phyloP scores from a whole-genome alignment of 2,888 invertebrate species.

The Philaethria dido region DNA sequence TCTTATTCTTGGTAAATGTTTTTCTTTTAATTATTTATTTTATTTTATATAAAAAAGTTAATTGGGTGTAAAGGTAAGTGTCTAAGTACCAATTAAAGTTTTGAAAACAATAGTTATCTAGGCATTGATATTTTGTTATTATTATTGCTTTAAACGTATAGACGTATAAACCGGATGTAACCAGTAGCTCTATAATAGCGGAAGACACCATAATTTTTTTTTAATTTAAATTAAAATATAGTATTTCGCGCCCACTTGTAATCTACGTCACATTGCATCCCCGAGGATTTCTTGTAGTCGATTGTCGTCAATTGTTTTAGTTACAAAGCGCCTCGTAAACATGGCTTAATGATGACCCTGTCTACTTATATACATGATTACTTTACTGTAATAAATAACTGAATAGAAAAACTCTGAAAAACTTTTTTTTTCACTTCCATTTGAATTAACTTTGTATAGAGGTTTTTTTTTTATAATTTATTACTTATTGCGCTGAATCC shows the following conservation, averaged over 20 bases:
- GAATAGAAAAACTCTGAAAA: neutral
- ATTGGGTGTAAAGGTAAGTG: neutral
- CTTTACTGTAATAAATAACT: neutral
- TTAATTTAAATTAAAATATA: neutral
- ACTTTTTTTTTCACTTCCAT: too few species aligned
- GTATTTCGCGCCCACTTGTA: constrained; percentile 33
- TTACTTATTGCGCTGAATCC: too few species aligned
- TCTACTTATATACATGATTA: constrained; percentile 32
- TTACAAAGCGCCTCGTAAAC: constrained; percentile 66
- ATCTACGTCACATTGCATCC: constrained; percentile 27
- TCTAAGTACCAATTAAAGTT: neutral
- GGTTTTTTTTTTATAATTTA: too few species aligned
- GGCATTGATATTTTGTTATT: neutral
- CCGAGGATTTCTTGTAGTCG: constrained; percentile 62
- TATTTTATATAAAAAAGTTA: neutral
- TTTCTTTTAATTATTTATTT: constrained; percentile 8
- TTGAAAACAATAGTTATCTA: neutral
- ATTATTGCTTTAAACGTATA: neutral
- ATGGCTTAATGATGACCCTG: constrained; percentile 57
- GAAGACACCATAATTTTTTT: neutral
- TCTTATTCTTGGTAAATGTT: constrained; percentile 25
- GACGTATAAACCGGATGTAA: neutral
- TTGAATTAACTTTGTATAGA: too few species aligned
- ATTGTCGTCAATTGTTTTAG: constrained; percentile 71
- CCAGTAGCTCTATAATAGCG: neutral